Percentiles rank a stretch among this genome's conserved stretches.
Conservation (phyloP, 2,888 invertebrate genomes). For the Ashinkailepas kermadecensis region DNA sequence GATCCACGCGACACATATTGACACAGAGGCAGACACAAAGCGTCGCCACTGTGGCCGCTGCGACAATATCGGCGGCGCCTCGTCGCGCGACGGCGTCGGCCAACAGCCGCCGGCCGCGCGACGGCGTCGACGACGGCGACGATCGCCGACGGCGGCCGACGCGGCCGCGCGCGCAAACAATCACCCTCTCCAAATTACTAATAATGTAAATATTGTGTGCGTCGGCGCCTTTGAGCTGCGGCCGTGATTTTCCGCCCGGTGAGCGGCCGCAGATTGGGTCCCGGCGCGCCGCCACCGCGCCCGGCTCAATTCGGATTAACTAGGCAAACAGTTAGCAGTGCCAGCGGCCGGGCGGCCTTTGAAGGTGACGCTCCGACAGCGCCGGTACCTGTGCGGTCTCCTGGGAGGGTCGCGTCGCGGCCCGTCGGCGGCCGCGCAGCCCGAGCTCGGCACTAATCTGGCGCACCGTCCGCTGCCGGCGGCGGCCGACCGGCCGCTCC, state of each 20-base stretch:
- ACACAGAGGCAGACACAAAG: neutral
- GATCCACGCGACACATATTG: neutral
- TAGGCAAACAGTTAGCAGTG: conserved; percentile 5
- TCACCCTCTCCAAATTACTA: conserved; percentile 12
- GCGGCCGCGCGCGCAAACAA: neutral
- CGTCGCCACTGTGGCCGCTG: neutral
- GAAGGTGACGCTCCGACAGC: neutral
- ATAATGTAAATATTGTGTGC: conserved; percentile 6
- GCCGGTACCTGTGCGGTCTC: neutral
- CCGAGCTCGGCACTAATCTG: no score
- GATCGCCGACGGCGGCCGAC: neutral
- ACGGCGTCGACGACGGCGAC: neutral
- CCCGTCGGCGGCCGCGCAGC: neutral
- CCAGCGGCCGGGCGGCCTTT: neutral
- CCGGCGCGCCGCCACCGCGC: neutral
- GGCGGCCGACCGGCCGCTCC: neutral
- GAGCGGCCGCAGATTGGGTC: neutral
- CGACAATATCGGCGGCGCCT: neutral
- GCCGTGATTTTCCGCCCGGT: conserved; percentile 1
- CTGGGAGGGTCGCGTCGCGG: neutral
- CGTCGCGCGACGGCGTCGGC: neutral
- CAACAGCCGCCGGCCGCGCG: neutral
- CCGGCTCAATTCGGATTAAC: conserved; percentile 7
- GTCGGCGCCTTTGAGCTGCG: neutral
- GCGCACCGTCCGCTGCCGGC: neutral